Evolutionary conservation across 2,113 vertebrate genomes (phyloP), one percentile per base, ranked within the genome.

Genomic region (Excalfactoria chinensis): DNA sequence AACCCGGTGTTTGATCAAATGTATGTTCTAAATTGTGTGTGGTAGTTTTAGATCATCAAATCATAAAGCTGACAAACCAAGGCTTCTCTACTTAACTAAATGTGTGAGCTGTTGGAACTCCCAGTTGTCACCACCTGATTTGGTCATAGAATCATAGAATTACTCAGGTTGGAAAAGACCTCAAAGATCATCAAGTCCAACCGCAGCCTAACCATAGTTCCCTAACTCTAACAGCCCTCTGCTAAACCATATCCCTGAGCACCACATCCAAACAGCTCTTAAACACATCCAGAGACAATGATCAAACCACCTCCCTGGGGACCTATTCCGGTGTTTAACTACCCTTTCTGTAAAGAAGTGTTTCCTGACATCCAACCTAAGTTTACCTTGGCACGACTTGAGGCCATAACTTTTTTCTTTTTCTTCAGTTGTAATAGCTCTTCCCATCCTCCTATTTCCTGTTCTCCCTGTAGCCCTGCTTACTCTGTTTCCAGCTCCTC

Each of bases 1-100:
- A 99, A 99, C 95, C 99, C 99, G 0, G 88, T 98, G 41, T 99
- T 98, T 41, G 99, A 99, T 93, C 98, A 99, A 95, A 99, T 98
- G 99, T 99, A 96, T 68, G 98, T 96, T 58, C 8, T 20, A 25
- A 67, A 66, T 43, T 53, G 5, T 5, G 6, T 26, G 16, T 56
- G 40, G n/a, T 84, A 48, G 17, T 64, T 87, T 60, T 58, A 37
- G 41, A 41, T 51, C 13, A 26, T 37, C 9, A 63, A 88, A 74
- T 68, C 40, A n/a, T 40, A 77, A 76, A 84, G 55, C 48, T 75
- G 43, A 68, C 70, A 69, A 44, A 68, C 60, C 7, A 53, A 63
- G 17, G 21, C 80, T 89, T 73, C 41, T 88, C 25, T 80, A 41
- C 32, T 74, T 74, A 55, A 25, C 35, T 58, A 28, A 75, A 32